Conservation (phyloP, 2,888 invertebrate genomes). For the Lissocephala sabroskyi region DNA sequence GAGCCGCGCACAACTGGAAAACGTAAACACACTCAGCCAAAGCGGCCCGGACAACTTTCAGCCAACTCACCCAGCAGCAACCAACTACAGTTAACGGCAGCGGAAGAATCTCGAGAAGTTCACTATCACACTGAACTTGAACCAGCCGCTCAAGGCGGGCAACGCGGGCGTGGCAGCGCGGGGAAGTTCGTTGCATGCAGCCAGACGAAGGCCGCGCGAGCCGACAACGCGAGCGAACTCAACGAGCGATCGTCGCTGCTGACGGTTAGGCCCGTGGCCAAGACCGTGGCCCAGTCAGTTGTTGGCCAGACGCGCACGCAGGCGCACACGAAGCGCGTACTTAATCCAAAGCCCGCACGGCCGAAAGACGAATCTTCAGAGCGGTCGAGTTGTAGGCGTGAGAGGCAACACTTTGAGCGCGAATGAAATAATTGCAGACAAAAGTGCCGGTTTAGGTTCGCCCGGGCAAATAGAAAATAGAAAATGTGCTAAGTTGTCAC, state of each 20-base stretch:
- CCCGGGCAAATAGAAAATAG: too few species aligned
- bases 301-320: conserved; percentile 56
- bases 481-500: conserved; percentile 56
- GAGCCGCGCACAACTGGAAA: conserved; percentile 53
- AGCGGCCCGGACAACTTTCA: conserved; percentile 44
- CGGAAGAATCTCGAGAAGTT: conserved; percentile 33
- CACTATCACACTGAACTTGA: conserved; percentile 26
- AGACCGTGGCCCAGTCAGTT: conserved; percentile 49
- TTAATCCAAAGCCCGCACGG: too few species aligned
- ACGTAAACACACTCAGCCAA: conserved; percentile 39
- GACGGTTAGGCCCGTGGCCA: conserved; percentile 25
- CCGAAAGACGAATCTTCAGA: too few species aligned
- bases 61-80: conserved; percentile 18
- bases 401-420: background rate
- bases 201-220: conserved; percentile 33
- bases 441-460: too few species aligned
- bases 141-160: too few species aligned
- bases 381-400: background rate
- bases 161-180: background rate
- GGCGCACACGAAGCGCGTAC: conserved; percentile 42
- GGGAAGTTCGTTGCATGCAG: conserved; percentile 18
- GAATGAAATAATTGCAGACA: background rate
- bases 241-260: conserved; percentile 11
- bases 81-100: conserved; percentile 42
- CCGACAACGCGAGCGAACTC: conserved; percentile 5